Conservation (phyloP, 2,797 vertebrate species). For the Acanthurus lineatus region DNA sequence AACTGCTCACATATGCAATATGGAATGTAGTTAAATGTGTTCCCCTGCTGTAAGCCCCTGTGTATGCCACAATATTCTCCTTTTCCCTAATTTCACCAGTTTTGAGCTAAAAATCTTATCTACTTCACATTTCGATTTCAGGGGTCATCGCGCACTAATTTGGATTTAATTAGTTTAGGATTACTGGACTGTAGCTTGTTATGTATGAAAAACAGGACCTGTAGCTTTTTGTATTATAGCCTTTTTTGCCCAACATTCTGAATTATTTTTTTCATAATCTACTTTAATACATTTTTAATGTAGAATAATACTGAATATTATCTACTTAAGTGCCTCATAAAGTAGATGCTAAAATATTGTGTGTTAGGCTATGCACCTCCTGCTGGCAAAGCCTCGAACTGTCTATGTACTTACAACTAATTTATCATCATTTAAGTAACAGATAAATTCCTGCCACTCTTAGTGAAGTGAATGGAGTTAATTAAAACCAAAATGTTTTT, state of each 20-base stretch:
- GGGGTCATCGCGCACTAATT: neutral
- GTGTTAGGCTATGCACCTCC: neutral
- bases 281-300: no score
- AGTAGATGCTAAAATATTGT: neutral
- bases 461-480: no score
- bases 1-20: neutral
- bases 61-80: neutral
- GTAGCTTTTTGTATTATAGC: no score
- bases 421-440: neutral
- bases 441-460: no score
- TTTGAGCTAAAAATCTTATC: neutral
- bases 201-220: neutral
- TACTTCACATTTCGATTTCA: neutral
- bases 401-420: neutral
- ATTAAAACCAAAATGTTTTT: no score
- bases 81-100: neutral
- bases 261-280: no score
- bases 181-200: neutral
- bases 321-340: neutral
- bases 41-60: neutral
- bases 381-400: neutral
- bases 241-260: no score
- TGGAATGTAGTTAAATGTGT: neutral
- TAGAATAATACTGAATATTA: no score
- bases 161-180: no score